Conservation (phyloP, 1,140 invertebrate species). For the Lordiphosa collinella region DNA sequence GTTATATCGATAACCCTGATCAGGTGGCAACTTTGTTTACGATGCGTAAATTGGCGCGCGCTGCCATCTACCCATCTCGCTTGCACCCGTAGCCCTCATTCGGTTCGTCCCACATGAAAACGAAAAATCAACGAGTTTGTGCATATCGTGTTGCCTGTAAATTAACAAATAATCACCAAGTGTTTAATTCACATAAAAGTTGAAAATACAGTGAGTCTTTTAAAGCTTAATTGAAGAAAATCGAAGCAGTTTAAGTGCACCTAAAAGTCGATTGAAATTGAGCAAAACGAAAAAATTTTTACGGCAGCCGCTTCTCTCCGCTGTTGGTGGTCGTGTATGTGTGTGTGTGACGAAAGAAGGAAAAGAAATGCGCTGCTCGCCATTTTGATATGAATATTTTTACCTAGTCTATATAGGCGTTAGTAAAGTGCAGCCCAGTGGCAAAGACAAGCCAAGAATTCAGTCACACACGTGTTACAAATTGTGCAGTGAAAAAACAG, state of each 20-base stretch:
- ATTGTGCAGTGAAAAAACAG: conserved; percentile 5
- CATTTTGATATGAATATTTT: conserved; percentile 13
- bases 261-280: conserved; percentile 56
- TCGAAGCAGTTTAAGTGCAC: conserved; percentile 36
- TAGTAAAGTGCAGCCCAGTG: conserved; percentile 3
- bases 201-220: conserved; percentile 58
- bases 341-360: conserved; percentile 44
- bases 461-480: conserved; percentile 7
- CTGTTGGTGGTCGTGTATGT: conserved; percentile 35
- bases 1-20: conserved; percentile 21
- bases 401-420: conserved; percentile 1
- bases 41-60: conserved; percentile 75
- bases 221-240: conserved; percentile 50
- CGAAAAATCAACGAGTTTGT: conserved; percentile 64
- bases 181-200: conserved; percentile 38
- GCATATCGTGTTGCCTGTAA: conserved; percentile 47
- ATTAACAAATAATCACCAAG: conserved; percentile 25
- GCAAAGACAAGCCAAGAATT: conserved; percentile 9
- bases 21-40: conserved; percentile 53
- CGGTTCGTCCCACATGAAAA: conserved; percentile 51
- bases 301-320: conserved; percentile 24
- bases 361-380: conserved; percentile 13
- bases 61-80: conserved; percentile 48
- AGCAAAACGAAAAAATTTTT: conserved; percentile 39
- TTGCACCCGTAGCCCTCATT: conserved; percentile 57